Base-by-base conservation (phyloP, 1,140 invertebrate species). In the Trissolcus basalis region DNA sequence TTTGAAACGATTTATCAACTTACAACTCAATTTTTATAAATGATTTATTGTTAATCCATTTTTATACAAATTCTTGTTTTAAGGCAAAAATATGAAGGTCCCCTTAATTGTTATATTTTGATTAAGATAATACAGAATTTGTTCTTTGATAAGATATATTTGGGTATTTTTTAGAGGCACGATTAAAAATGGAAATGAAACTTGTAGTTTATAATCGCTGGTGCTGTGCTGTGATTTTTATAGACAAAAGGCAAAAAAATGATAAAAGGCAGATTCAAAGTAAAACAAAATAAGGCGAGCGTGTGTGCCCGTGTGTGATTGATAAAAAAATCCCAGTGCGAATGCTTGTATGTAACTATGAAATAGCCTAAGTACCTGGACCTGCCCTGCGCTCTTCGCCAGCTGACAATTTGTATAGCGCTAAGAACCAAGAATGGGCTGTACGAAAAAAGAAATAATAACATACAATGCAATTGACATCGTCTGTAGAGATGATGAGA, bases 191-290 rank as follows among this genome's bases (percentile, higher is more conserved):
- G 33, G 13, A 56, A 58, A 47, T 14, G 10, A 48, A 27, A 58
- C 39, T 15, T 35, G 49, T 43, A 54, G 27, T 35, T 61, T 83
- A 81, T 83, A 84, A 85, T 84, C 81, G 83, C 85, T 85, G 84
- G 83, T 85, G 85, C 85, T 85, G 85, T 82, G 84, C 85, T 87
- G 85, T 85, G 85, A 86, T 87, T 86, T 87, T 86, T 86, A 83
- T 86, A 85, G 81, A 84, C 81, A 77, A 75, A 81, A 59, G 70
- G 77, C 76, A 47, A 68, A 70, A 78, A 53, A 77, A 65, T 77
- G 7, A 50, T 32, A 68, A 61, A 44, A 44, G 13, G 13, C 33
- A 15, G 49, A 65, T 58, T 33, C 7, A 36, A 48, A 51, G 10
- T 10, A 54, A 58, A 68, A 41, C 12, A 53, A 19, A 48, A 27